phyloP scores from a whole-genome alignment of 2,797 vertebrate species.

The Arnoldichthys spilopterus region DNA sequence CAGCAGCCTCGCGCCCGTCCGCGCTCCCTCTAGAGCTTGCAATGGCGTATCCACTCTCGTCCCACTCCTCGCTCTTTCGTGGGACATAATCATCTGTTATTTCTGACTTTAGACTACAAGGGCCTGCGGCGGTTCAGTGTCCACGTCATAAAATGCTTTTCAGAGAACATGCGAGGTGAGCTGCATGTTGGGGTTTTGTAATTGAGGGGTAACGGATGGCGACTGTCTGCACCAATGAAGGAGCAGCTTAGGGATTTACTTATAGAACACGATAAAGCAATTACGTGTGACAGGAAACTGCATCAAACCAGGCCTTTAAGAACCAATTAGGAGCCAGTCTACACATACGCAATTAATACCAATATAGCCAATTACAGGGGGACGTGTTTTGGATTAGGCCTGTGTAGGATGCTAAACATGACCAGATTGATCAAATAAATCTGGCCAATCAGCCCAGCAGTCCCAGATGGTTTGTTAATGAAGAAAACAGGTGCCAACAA shows the following conservation, averaged over 20 bases:
- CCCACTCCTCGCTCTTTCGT: not conserved
- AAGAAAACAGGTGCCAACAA: conserved; percentile 51
- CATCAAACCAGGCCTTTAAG: conserved; percentile 45
- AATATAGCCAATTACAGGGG: conserved; percentile 56
- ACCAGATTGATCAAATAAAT: conserved; percentile 54
- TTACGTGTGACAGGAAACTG: conserved; percentile 43
- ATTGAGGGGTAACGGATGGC: conserved; percentile 31
- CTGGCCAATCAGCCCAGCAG: conserved; percentile 36
- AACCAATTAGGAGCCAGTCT: conserved; percentile 43
- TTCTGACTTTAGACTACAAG: not conserved
- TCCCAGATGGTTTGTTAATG: conserved; percentile 57
- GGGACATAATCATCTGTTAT: not conserved
- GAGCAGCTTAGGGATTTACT: conserved; percentile 30
- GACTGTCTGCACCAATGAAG: conserved; percentile 23
- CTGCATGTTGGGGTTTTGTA: conserved; percentile 7
- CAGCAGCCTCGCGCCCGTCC: not conserved
- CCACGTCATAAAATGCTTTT: conserved; percentile 12
- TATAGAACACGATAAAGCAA: conserved; percentile 47
- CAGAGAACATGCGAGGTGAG: conserved; percentile 16
- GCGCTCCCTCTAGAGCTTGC: not conserved
- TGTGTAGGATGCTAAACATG: conserved; percentile 54
- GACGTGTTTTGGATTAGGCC: conserved; percentile 46
- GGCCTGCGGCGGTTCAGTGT: not conserved
- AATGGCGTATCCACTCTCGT: not conserved
- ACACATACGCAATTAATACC: conserved; percentile 52